Conservation (phyloP, 2,888 invertebrate genomes). For the Nesidiocoris tenuis region DNA sequence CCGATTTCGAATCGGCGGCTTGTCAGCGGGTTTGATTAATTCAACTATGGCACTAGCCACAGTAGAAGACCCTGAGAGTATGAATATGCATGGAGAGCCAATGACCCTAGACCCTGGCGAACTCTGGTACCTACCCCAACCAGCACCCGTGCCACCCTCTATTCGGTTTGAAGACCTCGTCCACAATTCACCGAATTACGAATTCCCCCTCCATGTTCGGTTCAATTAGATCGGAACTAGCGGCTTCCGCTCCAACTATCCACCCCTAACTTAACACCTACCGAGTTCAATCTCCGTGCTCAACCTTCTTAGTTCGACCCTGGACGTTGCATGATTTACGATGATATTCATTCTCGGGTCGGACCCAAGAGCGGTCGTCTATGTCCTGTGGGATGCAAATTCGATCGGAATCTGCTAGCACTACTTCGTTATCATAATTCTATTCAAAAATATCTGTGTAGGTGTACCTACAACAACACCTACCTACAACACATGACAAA, state of each 20-base stretch:
- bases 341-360: neutral
- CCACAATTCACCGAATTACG: slow-evolving; percentile 33
- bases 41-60: slow-evolving; percentile 26
- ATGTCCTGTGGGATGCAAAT: too few relatives aligned
- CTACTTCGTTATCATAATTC: too few relatives aligned
- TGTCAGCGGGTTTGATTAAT: slow-evolving; percentile 23
- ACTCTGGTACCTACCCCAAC: too few relatives aligned
- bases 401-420: too few relatives aligned
- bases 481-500: too few relatives aligned
- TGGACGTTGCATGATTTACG: neutral
- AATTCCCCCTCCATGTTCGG: neutral
- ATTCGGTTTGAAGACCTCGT: neutral
- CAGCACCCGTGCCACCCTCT: neutral
- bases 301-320: neutral
- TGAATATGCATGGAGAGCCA: slow-evolving; percentile 35
- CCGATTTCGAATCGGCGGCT: neutral
- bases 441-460: too few relatives aligned
- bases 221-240: slow-evolving; percentile 27
- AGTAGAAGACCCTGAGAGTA: neutral
- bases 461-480: too few relatives aligned
- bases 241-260: neutral
- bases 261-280: too few relatives aligned
- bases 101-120: slow-evolving; percentile 34
- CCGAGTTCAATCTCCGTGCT: neutral
- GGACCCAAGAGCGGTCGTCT: too few relatives aligned